A percentile compares a stretch with the other conserved stretches of the same genome.
These are phyloP conservation scores for Drosophila rhopaloa DNA, from an alignment of 1,140 invertebrate genomes.

Conservation along the genomic window DNA sequence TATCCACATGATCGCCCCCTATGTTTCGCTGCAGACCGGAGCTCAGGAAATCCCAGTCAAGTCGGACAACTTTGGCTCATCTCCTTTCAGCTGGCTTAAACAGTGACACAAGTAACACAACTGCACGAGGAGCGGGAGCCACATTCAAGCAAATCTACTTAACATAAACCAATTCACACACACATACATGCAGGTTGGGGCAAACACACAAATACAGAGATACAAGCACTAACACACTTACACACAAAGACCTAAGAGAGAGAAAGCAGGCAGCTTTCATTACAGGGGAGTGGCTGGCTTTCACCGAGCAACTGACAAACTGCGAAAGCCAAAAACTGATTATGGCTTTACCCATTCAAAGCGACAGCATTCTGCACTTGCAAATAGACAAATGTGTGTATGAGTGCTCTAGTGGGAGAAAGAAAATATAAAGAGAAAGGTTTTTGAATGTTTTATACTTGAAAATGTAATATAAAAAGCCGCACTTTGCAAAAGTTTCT, in stretches of 20 bases:
- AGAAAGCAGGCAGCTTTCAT: slow-evolving; percentile 25
- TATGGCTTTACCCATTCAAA: slow-evolving; percentile 63
- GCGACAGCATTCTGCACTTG: slow-evolving; percentile 43
- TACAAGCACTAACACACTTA: neutral
- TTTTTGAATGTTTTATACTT: neutral
- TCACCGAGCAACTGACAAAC: slow-evolving; percentile 50
- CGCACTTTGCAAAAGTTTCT: neutral
- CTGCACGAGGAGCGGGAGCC: slow-evolving; percentile 23
- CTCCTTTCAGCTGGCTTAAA: slow-evolving; percentile 41
- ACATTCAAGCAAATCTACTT: slow-evolving; percentile 75
- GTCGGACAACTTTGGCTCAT: slow-evolving; percentile 35
- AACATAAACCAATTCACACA: slow-evolving; percentile 74
- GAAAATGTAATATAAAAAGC: too few species aligned
- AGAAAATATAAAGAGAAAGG: neutral
- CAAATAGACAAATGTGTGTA: slow-evolving; percentile 14
- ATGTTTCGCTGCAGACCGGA: neutral
- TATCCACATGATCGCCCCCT: slow-evolving; percentile 47
- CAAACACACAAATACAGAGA: neutral
- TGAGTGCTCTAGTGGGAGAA: neutral
- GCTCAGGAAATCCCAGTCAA: slow-evolving; percentile 42
- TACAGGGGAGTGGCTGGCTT: slow-evolving; percentile 40
- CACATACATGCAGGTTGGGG: slow-evolving; percentile 4
- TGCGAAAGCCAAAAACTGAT: slow-evolving; percentile 75
- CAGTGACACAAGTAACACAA: slow-evolving; percentile 41
- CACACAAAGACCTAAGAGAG: neutral